Evolutionary conservation across 2,113 vertebrate species (phyloP).

Genomic region (Cariama cristata): DNA sequence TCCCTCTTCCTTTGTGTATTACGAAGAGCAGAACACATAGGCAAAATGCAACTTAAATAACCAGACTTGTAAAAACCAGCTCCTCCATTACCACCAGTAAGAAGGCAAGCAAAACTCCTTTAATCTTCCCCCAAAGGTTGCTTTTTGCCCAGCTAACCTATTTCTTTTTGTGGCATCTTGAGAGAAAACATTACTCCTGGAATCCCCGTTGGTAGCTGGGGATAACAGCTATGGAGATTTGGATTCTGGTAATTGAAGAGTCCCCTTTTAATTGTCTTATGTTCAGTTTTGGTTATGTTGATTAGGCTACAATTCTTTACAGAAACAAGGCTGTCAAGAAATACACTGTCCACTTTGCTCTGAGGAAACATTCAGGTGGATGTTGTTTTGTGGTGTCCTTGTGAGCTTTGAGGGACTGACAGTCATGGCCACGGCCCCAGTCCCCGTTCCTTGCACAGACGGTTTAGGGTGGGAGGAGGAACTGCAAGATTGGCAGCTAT

Average conservation of each 20-base stretch:
- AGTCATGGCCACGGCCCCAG: not conserved
- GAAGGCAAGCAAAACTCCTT: not conserved
- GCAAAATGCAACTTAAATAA: not conserved
- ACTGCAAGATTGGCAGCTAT: not conserved
- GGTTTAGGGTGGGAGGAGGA: not conserved
- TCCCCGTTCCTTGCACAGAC: not conserved
- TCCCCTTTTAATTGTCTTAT: not conserved
- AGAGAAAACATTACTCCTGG: not conserved
- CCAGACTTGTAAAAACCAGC: not conserved
- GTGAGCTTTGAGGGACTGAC: not conserved
- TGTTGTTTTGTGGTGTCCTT: not conserved
- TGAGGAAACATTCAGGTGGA: not conserved
- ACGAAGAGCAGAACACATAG: not conserved
- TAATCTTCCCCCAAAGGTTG: not conserved
- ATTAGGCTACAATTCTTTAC: not conserved
- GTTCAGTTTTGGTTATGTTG: not conserved
- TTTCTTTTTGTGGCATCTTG: not conserved
- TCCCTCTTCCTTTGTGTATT: not conserved
- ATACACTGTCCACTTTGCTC: rapidly evolving
- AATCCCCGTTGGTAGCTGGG: not conserved
- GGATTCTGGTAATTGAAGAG: not conserved
- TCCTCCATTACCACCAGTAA: not conserved
- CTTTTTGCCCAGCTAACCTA: not conserved
- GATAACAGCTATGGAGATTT: not conserved
- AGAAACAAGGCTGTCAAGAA: not conserved